Evolutionary conservation across 2,797 vertebrate genomes (phyloP).

Genomic region (Delichon dasypus): DNA sequence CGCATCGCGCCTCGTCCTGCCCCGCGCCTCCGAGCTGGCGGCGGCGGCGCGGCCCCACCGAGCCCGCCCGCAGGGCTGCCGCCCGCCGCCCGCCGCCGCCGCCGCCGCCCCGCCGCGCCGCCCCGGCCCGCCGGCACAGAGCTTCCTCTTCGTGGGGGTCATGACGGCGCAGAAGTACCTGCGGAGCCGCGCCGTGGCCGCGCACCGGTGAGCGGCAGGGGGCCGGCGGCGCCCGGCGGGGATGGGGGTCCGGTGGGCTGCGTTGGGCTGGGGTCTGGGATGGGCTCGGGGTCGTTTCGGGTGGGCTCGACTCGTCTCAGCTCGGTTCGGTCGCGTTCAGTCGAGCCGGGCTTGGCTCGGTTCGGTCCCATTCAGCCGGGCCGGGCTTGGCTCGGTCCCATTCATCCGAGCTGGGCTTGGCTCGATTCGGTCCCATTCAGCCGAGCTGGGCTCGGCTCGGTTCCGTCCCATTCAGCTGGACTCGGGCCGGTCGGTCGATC

Average conservation of each 20-base stretch:
- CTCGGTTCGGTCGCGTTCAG: too few species aligned
- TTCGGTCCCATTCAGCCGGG: neutral
- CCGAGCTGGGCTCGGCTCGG: neutral
- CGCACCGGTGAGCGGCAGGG: conserved; percentile 81
- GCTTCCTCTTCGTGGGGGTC: conserved; percentile 92
- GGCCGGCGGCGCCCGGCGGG: neutral
- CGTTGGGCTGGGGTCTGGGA: neutral
- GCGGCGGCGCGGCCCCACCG: conserved; percentile 83
- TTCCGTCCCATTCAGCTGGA: neutral
- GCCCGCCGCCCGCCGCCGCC: conserved; percentile 32
- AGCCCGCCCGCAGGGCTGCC: conserved; percentile 68
- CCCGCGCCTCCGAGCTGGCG: conserved; percentile 86
- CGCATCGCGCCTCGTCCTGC: conserved; percentile 90
- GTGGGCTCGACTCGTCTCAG: neutral
- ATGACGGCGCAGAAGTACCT: conserved; percentile 99
- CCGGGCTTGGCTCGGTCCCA: neutral
- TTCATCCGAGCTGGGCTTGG: neutral
- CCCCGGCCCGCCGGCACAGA: conserved; percentile 72
- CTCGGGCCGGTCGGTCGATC: neutral
- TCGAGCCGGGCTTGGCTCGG: too few species aligned
- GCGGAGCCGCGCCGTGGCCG: conserved; percentile 90
- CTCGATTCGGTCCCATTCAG: too few species aligned
- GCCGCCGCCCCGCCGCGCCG: conserved; percentile 4
- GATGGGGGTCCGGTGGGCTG: neutral
- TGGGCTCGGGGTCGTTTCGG: neutral